Conservation (phyloP, 2,113 vertebrate species). For the Aix galericulata region DNA sequence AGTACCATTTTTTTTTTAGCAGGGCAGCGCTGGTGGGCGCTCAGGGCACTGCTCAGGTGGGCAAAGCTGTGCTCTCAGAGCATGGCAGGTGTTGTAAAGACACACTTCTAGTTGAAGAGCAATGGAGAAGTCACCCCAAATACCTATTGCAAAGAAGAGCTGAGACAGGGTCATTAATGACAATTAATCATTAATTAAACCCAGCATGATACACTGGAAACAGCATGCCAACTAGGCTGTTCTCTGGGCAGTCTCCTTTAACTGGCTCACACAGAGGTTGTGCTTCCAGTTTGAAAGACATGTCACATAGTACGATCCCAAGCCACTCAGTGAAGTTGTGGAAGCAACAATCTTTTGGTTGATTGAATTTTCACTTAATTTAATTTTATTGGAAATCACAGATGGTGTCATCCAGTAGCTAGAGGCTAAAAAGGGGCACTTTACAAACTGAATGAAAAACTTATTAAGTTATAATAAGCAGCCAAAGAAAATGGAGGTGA, state of each 20-base stretch:
- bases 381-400: constrained; percentile 80
- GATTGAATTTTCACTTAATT: constrained; percentile 81
- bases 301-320: not conserved
- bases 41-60: not conserved
- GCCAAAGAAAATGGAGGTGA: constrained; percentile 58
- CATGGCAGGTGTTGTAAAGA: fast-evolving
- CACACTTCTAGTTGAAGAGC: not conserved
- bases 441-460: constrained; percentile 68
- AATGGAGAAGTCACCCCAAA: not conserved
- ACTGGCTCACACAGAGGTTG: not conserved
- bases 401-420: constrained; percentile 76
- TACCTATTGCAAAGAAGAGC: constrained; percentile 1
- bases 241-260: not conserved
- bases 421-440: constrained; percentile 76
- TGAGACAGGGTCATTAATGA: constrained; percentile 44
- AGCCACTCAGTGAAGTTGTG: constrained; percentile 57
- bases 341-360: constrained; percentile 70
- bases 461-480: constrained; percentile 72
- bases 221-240: not conserved
- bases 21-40: too few relatives aligned
- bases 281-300: not conserved
- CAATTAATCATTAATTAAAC: constrained; percentile 59
- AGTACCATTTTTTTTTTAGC: too few relatives aligned
- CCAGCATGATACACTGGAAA: not conserved
- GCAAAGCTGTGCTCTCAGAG: not conserved